A percentile compares a stretch with the other conserved stretches of the same genome.
Conservation (phyloP, 1,140 invertebrate species). For the Drosophila teissieri region DNA sequence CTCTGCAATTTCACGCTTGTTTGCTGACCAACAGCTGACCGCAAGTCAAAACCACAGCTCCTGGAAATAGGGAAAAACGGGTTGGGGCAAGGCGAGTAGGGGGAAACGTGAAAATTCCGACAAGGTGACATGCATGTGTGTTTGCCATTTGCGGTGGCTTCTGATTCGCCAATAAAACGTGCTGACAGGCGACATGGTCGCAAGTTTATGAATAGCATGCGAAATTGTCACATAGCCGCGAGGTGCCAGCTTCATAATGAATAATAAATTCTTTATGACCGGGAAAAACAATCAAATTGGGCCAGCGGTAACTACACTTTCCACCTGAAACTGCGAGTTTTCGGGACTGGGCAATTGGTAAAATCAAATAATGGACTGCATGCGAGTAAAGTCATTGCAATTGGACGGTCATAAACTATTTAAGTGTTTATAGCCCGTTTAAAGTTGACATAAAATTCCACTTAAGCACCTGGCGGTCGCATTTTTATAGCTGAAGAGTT, state of each 20-base stretch:
- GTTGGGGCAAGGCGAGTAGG: too few relatives aligned
- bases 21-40: constrained; percentile 76
- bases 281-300: constrained; percentile 41
- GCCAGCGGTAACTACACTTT: constrained; percentile 10
- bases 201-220: constrained; percentile 46
- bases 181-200: constrained; percentile 30
- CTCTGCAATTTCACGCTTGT: constrained; percentile 82
- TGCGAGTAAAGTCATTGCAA: constrained; percentile 1
- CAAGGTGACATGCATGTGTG: background rate
- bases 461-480: constrained; percentile 8
- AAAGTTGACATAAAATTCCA: constrained; percentile 23
- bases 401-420: constrained; percentile 20
- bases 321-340: constrained; percentile 1
- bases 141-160: constrained; percentile 50
- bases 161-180: constrained; percentile 61
- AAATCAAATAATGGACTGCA: constrained; percentile 19
- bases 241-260: constrained; percentile 26
- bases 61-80: constrained; percentile 3
- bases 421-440: constrained; percentile 14
- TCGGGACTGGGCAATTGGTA: constrained; percentile 25
- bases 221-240: constrained; percentile 31
- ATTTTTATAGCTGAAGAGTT: constrained; percentile 2
- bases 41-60: constrained; percentile 60
- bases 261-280: constrained; percentile 35
- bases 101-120: background rate